Percentiles rank a stretch among this genome's conserved stretches.
These are phyloP conservation scores for Chlorocebus sabaeus DNA, from an alignment of 2,113 vertebrate species.

Conservation along the genomic window DNA sequence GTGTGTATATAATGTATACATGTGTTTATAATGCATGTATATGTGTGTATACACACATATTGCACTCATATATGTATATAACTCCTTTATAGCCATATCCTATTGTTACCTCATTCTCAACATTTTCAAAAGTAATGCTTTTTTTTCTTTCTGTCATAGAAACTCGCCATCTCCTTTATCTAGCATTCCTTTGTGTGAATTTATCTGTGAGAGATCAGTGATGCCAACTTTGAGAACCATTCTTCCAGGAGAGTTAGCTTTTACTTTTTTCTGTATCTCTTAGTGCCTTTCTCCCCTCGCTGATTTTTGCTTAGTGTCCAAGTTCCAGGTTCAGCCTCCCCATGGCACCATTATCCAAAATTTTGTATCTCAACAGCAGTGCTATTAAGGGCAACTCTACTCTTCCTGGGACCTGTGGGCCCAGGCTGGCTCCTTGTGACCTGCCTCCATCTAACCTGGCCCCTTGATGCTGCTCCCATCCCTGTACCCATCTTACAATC, in stretches of 20 bases:
- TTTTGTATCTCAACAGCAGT: neutral
- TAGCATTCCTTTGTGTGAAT: neutral
- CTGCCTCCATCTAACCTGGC: neutral
- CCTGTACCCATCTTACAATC: neutral
- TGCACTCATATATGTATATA: neutral
- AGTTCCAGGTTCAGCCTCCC: neutral
- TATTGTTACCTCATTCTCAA: neutral
- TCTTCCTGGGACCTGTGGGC: neutral
- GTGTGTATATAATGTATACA: too few species aligned
- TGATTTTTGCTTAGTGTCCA: neutral
- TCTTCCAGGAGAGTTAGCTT: neutral
- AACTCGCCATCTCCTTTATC: neutral
- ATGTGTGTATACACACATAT: too few species aligned
- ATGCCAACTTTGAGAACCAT: neutral
- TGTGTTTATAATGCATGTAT: too few species aligned
- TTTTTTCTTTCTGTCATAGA: neutral
- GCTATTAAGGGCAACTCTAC: fast-evolving
- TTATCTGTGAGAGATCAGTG: neutral
- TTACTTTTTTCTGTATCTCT: neutral
- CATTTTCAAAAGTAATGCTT: neutral
- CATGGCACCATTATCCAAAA: fast-evolving
- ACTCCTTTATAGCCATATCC: neutral
- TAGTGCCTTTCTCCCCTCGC: neutral
- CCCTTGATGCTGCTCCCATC: neutral
- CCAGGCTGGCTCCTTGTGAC: neutral